Conservation (phyloP, 2,113 vertebrate species). For the Aegypius monachus region DNA sequence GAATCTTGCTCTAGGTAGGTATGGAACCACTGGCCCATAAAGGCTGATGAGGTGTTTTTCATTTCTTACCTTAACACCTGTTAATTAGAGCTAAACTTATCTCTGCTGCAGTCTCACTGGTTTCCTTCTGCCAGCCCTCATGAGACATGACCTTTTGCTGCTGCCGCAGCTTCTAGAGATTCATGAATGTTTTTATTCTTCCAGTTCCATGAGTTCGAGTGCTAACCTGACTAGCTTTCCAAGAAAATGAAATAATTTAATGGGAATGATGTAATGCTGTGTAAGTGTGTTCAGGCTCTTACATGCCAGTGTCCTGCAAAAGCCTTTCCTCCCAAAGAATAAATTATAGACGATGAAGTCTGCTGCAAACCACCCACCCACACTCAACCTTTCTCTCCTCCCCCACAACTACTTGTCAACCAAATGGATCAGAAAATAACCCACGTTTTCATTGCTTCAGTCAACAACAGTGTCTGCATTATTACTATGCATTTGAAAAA, state of each 20-base stretch:
- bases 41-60: neutral
- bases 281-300: constrained; percentile 24
- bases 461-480: neutral
- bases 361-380: constrained; percentile 17
- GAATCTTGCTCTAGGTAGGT: neutral
- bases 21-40: neutral
- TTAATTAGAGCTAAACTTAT: neutral
- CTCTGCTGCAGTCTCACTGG: neutral
- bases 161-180: neutral
- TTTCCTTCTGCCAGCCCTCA: neutral
- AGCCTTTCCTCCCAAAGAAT: constrained; percentile 38
- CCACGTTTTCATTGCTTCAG: neutral
- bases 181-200: constrained; percentile 37
- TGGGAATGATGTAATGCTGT: constrained; percentile 45
- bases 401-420: constrained; percentile 8
- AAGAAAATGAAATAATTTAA: constrained; percentile 64
- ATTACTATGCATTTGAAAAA: neutral
- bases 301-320: constrained; percentile 33
- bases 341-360: neutral
- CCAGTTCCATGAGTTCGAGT: neutral
- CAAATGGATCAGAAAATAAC: neutral
- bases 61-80: neutral
- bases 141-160: neutral
- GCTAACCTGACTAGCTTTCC: neutral
- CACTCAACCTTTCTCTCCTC: neutral